A percentile compares a stretch with the other conserved stretches of the same genome.
These are phyloP conservation scores for Caenorhabditis uteleia DNA, from an alignment of 2,888 invertebrate species.

Conservation along the genomic window DNA sequence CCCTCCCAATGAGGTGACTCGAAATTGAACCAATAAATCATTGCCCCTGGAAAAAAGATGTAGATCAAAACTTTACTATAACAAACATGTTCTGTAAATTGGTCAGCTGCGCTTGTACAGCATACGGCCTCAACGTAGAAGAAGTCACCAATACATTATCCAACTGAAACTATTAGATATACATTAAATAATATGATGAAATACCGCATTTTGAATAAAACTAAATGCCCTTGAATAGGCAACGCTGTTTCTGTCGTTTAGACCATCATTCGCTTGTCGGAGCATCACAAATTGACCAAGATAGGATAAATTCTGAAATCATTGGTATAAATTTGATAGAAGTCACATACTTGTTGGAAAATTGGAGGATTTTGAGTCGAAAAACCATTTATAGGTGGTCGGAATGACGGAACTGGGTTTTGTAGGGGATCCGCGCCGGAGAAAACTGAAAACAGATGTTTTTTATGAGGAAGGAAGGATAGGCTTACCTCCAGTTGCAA, in stretches of 20 bases:
- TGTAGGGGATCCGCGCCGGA: constrained; percentile 13
- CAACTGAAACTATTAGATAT: constrained; percentile 16
- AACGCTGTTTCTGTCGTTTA: constrained; percentile 28
- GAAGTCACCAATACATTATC: constrained; percentile 30
- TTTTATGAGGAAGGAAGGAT: constrained; percentile 6
- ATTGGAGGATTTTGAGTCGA: constrained; percentile 23
- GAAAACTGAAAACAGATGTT: too few relatives aligned
- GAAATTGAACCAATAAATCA: constrained; percentile 39
- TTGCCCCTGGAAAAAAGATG: constrained; percentile 27
- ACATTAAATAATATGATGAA: not conserved
- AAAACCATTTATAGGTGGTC: constrained; percentile 17
- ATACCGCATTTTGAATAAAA: constrained; percentile 38
- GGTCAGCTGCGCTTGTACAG: constrained; percentile 25
- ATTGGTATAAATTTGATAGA: not conserved
- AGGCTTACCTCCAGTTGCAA: constrained; percentile 43
- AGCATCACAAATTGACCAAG: constrained; percentile 32
- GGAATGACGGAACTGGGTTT: constrained; percentile 27
- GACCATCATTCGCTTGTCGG: constrained; percentile 37
- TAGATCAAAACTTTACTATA: too few relatives aligned
- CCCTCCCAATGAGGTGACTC: constrained; percentile 20
- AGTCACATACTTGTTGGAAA: constrained; percentile 12
- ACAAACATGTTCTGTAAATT: constrained; percentile 43
- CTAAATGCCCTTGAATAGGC: constrained; percentile 27
- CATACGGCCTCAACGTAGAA: constrained; percentile 30
- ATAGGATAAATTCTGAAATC: constrained; percentile 26